Evolutionary conservation across 2,888 invertebrate genomes (phyloP).

Genomic region (Hypercompe scribonia): DNA sequence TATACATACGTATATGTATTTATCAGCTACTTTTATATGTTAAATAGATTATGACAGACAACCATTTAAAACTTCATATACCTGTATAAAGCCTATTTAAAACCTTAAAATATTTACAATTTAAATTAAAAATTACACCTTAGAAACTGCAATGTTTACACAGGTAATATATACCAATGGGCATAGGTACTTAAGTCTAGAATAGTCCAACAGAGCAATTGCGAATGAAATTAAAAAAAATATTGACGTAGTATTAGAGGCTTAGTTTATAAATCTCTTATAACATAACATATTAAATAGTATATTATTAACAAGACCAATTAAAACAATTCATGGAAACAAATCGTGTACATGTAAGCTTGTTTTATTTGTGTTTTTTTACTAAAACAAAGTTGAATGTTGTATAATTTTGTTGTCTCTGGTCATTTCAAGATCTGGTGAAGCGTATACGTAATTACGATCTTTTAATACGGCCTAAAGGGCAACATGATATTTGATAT

Average conservation of each 20-base stretch:
- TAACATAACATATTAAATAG: neutral
- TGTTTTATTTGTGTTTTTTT: neutral
- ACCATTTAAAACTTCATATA: too few relatives aligned
- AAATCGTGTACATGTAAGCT: neutral
- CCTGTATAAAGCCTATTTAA: too few relatives aligned
- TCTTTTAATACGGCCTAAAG: slow-evolving; percentile 30
- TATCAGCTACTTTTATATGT: too few relatives aligned
- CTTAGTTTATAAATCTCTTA: neutral
- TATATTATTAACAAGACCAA: neutral
- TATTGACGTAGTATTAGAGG: neutral
- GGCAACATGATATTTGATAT: slow-evolving; percentile 41
- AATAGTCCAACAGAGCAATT: neutral
- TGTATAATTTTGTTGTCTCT: slow-evolving; percentile 1
- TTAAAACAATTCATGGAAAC: neutral
- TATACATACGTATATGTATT: too few relatives aligned
- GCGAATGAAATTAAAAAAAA: neutral
- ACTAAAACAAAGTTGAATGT: neutral
- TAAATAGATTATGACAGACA: too few relatives aligned
- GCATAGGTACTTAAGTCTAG: too few relatives aligned
- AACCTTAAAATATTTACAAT: too few relatives aligned
- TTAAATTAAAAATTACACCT: too few relatives aligned
- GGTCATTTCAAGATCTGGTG: slow-evolving; percentile 15
- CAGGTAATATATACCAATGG: too few relatives aligned
- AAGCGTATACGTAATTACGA: slow-evolving; percentile 18
- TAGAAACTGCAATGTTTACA: too few relatives aligned